Percentiles rank a stretch among this genome's conserved stretches.
These are phyloP conservation scores for Bufotes viridis DNA, from an alignment of 2,797 vertebrate species.

Conservation along the genomic window DNA sequence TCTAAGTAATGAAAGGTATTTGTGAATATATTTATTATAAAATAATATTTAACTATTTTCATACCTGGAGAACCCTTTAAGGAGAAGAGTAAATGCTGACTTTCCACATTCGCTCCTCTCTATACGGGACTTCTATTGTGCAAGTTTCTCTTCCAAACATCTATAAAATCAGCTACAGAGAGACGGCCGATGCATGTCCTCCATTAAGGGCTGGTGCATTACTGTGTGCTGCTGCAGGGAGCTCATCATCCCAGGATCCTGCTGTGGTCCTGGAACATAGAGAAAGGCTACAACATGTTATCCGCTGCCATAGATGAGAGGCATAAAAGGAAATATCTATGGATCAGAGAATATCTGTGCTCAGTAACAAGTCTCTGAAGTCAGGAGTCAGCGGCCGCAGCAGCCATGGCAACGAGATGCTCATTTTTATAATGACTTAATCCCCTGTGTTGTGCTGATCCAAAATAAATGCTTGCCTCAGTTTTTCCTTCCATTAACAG, in stretches of 20 bases:
- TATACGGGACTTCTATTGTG: neutral
- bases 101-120: neutral
- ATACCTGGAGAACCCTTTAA: too few relatives aligned
- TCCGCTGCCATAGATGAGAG: neutral
- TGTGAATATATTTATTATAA: too few relatives aligned
- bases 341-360: constrained; percentile 11
- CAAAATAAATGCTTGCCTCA: neutral
- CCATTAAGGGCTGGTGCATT: neutral
- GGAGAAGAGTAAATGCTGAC: neutral
- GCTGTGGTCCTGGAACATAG: constrained; percentile 9
- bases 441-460: neutral
- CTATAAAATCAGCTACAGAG: neutral
- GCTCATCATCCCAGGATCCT: neutral
- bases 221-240: too few relatives aligned
- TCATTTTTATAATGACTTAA: constrained; percentile 48
- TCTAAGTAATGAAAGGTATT: too few relatives aligned
- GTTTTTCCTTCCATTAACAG: constrained; percentile 59
- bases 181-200: too few relatives aligned
- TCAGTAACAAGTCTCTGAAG: constrained; percentile 28
- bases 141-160: neutral
- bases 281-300: neutral
- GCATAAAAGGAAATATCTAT: constrained; percentile 16
- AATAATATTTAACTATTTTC: too few relatives aligned
- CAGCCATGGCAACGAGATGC: neutral
- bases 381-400: neutral